Evolutionary conservation across 2,888 invertebrate genomes (phyloP).

Genomic region (Chymomyza fuscimana): DNA sequence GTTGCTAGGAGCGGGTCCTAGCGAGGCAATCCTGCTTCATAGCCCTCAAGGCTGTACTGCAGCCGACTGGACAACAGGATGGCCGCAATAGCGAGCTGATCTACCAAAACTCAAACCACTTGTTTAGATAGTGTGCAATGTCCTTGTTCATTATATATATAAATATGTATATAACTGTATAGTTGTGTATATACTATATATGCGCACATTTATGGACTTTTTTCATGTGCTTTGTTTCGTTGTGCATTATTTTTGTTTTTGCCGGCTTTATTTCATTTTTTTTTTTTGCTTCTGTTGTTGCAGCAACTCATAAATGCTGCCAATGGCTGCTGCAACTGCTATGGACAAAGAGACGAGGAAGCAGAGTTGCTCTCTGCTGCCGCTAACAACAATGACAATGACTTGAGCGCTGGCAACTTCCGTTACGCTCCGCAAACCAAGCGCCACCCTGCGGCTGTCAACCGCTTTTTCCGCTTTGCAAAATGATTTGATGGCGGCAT

Average conservation of each 20-base stretch:
- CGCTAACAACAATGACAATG: conserved; percentile 45
- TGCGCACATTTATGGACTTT: neutral
- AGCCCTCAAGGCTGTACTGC: neutral
- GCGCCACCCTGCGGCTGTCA: conserved; percentile 49
- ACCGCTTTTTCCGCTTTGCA: conserved; percentile 71
- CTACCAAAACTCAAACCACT: neutral
- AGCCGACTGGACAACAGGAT: conserved; percentile 1
- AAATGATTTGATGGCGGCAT: conserved; percentile 75
- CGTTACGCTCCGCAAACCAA: neutral
- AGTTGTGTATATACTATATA: neutral
- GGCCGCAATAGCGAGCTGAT: neutral
- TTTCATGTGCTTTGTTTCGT: neutral
- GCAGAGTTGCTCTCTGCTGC: neutral
- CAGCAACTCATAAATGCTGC: conserved; percentile 53
- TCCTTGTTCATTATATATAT: conserved; percentile 19
- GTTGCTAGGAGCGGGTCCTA: neutral
- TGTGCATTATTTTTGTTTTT: neutral
- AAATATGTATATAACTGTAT: neutral
- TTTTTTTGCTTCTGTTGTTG: conserved; percentile 3
- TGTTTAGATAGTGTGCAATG: conserved; percentile 41
- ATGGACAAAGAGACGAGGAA: neutral
- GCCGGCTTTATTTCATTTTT: neutral
- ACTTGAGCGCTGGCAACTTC: conserved; percentile 1
- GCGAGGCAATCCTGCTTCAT: neutral
- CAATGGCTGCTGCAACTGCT: conserved; percentile 44